phyloP scores from a whole-genome alignment of 2,113 vertebrate genomes.

The Lophius piscatorius region DNA sequence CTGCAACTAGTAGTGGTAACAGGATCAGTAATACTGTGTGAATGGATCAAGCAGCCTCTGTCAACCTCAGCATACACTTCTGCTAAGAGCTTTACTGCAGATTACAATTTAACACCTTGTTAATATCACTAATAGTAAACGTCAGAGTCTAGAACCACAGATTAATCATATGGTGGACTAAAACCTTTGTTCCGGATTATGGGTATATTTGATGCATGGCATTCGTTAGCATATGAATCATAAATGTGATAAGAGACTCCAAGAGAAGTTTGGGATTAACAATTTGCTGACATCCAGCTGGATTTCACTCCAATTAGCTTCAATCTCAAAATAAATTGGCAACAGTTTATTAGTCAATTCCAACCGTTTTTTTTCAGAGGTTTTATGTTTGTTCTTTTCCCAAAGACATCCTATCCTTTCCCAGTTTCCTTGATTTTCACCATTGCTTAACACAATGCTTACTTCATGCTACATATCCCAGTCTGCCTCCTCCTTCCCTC shows the following conservation, averaged over 20 bases:
- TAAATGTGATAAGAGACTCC: background rate
- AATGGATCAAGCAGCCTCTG: conserved; percentile 74
- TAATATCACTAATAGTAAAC: conserved; percentile 77
- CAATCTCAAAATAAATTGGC: too few species aligned
- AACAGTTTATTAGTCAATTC: too few species aligned
- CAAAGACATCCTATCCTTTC: background rate
- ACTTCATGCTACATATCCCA: conserved; percentile 35
- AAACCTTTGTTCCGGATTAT: conserved; percentile 67
- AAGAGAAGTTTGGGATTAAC: background rate
- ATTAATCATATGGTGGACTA: conserved; percentile 68
- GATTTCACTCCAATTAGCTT: too few species aligned
- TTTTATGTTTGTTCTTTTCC: background rate
- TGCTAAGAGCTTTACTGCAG: conserved; percentile 68
- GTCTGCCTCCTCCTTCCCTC: conserved; percentile 33
- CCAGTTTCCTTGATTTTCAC: background rate
- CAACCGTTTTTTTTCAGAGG: too few species aligned
- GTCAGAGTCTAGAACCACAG: conserved; percentile 68
- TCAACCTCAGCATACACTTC: conserved; percentile 71
- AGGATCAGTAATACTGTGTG: conserved; percentile 75
- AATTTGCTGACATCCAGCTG: too few species aligned
- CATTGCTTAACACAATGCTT: background rate
- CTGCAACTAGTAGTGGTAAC: conserved; percentile 66
- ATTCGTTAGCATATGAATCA: background rate
- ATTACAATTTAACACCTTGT: conserved; percentile 78
- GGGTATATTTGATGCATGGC: conserved; percentile 11